These are phyloP conservation scores for Pediacus dermestoides DNA, from an alignment of 2,888 invertebrate species.

Conservation along the genomic window DNA sequence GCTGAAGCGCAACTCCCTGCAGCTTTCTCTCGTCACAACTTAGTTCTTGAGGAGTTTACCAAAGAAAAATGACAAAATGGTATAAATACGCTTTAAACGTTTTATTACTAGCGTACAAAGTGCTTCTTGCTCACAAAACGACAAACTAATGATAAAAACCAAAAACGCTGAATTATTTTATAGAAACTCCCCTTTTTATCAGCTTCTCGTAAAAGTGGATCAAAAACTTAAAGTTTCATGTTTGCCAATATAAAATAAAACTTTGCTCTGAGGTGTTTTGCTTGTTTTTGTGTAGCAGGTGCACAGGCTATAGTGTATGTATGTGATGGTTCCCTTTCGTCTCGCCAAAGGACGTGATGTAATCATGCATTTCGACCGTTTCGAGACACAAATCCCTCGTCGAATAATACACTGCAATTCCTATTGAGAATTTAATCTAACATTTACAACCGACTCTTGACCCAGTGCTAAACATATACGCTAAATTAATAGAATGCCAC, in stretches of 20 bases:
- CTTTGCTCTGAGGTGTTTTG: conserved; percentile 12
- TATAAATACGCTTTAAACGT: conserved; percentile 2
- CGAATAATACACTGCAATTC: conserved; percentile 13
- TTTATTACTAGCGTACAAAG: not conserved
- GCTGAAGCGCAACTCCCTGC: too few species aligned
- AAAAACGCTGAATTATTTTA: too few species aligned
- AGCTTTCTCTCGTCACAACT: too few species aligned
- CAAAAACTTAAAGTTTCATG: conserved; percentile 15
- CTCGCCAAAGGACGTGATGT: conserved; percentile 19
- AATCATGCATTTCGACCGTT: conserved; percentile 17
- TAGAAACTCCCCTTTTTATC: conserved; percentile 13
- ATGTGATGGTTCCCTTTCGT: conserved; percentile 19
- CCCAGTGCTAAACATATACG: too few species aligned
- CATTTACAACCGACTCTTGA: too few species aligned
- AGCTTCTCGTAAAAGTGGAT: conserved; percentile 17
- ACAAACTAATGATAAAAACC: too few species aligned
- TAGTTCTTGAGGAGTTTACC: too few species aligned
- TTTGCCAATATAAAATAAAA: conserved; percentile 10
- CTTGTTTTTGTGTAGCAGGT: conserved; percentile 15
- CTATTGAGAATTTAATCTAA: conserved; percentile 19
- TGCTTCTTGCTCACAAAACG: too few species aligned
- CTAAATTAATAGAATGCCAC: too few species aligned
- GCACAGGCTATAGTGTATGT: conserved; percentile 20
- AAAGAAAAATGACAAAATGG: not conserved
- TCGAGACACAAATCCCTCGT: conserved; percentile 8